These are phyloP conservation scores for Ceyx cyanopectus DNA, from an alignment of 2,113 vertebrate genomes.

Conservation along the genomic window DNA sequence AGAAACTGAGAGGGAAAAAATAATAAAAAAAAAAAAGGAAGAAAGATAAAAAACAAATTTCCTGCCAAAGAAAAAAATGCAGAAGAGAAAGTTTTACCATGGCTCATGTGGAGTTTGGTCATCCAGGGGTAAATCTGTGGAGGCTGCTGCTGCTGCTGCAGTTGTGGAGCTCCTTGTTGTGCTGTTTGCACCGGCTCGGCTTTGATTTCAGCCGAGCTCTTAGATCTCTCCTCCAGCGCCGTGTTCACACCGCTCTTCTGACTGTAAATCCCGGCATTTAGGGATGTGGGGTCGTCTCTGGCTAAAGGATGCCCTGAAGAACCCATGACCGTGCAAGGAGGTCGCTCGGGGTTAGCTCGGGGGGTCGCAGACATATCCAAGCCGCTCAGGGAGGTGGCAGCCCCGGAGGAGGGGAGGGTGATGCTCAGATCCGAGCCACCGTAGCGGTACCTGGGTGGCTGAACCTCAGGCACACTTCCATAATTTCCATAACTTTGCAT, in stretches of 20 bases:
- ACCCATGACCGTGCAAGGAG: conserved; percentile 85
- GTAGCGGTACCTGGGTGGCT: conserved; percentile 86
- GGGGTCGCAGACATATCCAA: conserved; percentile 88
- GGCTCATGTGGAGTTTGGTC: conserved; percentile 98
- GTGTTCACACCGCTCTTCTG: conserved; percentile 82
- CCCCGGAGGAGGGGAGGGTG: conserved; percentile 88
- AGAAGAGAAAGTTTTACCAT: conserved; percentile 94
- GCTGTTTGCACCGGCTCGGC: conserved; percentile 83
- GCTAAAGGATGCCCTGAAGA: conserved; percentile 84
- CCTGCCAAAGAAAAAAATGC: conserved; percentile 78
- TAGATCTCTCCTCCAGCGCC: conserved; percentile 86
- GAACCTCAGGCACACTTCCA: conserved; percentile 86
- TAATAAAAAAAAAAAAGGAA: not conserved
- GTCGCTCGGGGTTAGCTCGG: conserved; percentile 84
- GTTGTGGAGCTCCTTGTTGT: conserved; percentile 80
- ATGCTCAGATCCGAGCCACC: conserved; percentile 87
- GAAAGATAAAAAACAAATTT: not conserved
- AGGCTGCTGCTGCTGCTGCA: conserved; percentile 79
- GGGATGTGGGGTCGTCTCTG: conserved; percentile 80
- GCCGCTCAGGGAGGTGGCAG: conserved; percentile 86
- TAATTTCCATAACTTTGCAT: conserved; percentile 95
- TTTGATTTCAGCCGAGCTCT: conserved; percentile 85
- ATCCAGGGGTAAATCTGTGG: conserved; percentile 98
- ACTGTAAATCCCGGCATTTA: conserved; percentile 86
- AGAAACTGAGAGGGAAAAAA: not conserved